Percentiles rank a stretch among this genome's conserved stretches.
These are phyloP conservation scores for Agrilus biguttatus DNA, from an alignment of 2,888 invertebrate species.

Conservation along the genomic window DNA sequence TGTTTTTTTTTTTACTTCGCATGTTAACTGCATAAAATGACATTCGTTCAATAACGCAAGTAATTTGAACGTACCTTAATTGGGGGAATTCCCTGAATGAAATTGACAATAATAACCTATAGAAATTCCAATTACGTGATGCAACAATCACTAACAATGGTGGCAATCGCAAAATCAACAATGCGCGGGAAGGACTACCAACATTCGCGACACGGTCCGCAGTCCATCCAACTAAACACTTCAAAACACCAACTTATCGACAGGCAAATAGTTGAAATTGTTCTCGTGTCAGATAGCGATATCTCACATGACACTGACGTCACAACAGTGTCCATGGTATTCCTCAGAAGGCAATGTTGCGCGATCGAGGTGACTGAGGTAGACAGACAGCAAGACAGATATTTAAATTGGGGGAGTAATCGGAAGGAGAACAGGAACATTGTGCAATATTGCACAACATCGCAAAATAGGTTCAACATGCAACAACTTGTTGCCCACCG, in stretches of 20 bases:
- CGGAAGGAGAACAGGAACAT: not conserved
- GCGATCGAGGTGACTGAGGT: slow-evolving; percentile 1
- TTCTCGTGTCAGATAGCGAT: slow-evolving; percentile 24
- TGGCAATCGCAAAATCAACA: not conserved
- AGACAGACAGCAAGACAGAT: not conserved
- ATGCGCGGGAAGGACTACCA: slow-evolving; percentile 3
- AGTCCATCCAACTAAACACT: slow-evolving; percentile 13
- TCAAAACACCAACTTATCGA: slow-evolving; percentile 24
- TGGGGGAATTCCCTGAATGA: too few relatives aligned
- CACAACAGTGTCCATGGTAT: slow-evolving; percentile 18
- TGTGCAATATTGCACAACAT: too few relatives aligned
- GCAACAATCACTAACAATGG: too few relatives aligned
- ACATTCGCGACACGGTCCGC: slow-evolving; percentile 4
- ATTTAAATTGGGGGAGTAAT: not conserved
- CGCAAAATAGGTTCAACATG: too few relatives aligned
- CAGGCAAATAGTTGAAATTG: slow-evolving; percentile 26
- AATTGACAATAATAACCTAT: too few relatives aligned
- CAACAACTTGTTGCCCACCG: too few relatives aligned
- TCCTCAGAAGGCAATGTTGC: slow-evolving; percentile 7
- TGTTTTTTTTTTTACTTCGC: too few relatives aligned
- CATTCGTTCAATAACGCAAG: too few relatives aligned
- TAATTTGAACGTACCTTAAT: too few relatives aligned
- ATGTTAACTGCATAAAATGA: too few relatives aligned
- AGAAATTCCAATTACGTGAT: too few relatives aligned
- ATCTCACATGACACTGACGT: slow-evolving; percentile 30